phyloP scores from a whole-genome alignment of 2,113 vertebrate genomes.

The Cottus gobio region DNA sequence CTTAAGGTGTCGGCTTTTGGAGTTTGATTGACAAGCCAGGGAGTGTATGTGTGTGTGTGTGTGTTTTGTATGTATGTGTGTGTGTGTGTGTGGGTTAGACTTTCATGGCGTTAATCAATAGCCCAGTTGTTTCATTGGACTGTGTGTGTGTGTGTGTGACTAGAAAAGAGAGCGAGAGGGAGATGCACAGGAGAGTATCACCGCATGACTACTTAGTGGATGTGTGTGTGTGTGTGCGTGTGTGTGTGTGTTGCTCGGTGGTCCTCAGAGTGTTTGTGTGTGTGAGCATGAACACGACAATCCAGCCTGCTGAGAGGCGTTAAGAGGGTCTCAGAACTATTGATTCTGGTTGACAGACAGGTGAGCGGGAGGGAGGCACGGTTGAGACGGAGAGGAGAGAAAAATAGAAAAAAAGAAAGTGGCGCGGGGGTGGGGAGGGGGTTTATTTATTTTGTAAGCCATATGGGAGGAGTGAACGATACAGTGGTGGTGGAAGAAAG shows the following conservation, averaged over 20 bases:
- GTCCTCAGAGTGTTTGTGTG: background rate
- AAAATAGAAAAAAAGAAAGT: constrained; percentile 10
- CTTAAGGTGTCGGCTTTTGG: constrained; percentile 56
- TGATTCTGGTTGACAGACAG: constrained; percentile 70
- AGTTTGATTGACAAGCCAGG: constrained; percentile 64
- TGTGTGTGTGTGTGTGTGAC: constrained; percentile 18
- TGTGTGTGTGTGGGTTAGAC: constrained; percentile 8
- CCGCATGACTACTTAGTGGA: constrained; percentile 65
- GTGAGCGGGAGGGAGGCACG: background rate
- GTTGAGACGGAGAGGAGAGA: background rate
- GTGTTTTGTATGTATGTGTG: background rate
- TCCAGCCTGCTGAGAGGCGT: constrained; percentile 53
- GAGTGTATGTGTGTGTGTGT: background rate
- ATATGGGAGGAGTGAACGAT: constrained; percentile 5
- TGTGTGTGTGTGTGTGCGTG: constrained; percentile 24
- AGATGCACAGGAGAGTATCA: constrained; percentile 57
- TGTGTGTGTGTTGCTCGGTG: background rate
- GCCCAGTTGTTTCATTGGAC: constrained; percentile 70
- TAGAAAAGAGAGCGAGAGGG: constrained; percentile 7
- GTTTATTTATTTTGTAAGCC: background rate
- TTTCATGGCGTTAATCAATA: constrained; percentile 73
- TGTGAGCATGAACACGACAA: constrained; percentile 15
- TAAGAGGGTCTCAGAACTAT: constrained; percentile 70
- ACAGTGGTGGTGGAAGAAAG: constrained; percentile 1
- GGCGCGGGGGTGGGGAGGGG: constrained; percentile 9